Evolutionary conservation across 1,140 invertebrate species (phyloP).

Genomic region (Carposina sasakii): DNA sequence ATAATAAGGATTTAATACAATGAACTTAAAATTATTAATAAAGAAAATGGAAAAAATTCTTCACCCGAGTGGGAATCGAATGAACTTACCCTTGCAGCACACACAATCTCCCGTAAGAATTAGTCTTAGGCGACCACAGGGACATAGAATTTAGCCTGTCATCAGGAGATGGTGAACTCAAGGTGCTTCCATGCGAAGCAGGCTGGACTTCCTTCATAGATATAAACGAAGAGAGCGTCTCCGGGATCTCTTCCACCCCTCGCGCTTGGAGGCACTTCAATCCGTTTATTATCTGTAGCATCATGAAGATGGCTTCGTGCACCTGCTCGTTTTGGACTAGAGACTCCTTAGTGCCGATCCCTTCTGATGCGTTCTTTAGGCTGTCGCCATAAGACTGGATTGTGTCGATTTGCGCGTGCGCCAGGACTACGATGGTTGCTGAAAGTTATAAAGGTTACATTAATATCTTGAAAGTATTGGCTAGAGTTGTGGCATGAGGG

Average conservation of each 20-base stretch:
- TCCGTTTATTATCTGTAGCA: conserved; percentile 86
- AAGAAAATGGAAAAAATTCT: no score
- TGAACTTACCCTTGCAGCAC: conserved; percentile 80
- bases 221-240: conserved; percentile 78
- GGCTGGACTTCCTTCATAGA: conserved; percentile 71
- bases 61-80: no score
- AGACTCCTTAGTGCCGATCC: conserved; percentile 67
- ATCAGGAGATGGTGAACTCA: conserved; percentile 61
- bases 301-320: conserved; percentile 76
- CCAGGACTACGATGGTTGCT: conserved; percentile 84
- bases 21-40: no score
- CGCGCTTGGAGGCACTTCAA: conserved; percentile 88
- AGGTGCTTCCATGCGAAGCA: conserved; percentile 55
- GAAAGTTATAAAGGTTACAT: no score
- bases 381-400: conserved; percentile 77
- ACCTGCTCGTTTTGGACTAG: conserved; percentile 52
- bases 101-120: conserved; percentile 76
- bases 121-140: conserved; percentile 66
- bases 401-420: conserved; percentile 79
- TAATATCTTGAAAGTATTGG: conserved; percentile 23
- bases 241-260: conserved; percentile 84
- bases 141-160: conserved; percentile 61
- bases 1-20: no score
- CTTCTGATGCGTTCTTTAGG: conserved; percentile 68
- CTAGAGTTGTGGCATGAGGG: not conserved